A percentile compares a stretch with the other conserved stretches of the same genome.
Conservation (phyloP, 2,797 vertebrate genomes). For the Premnoplex brunnescens region DNA sequence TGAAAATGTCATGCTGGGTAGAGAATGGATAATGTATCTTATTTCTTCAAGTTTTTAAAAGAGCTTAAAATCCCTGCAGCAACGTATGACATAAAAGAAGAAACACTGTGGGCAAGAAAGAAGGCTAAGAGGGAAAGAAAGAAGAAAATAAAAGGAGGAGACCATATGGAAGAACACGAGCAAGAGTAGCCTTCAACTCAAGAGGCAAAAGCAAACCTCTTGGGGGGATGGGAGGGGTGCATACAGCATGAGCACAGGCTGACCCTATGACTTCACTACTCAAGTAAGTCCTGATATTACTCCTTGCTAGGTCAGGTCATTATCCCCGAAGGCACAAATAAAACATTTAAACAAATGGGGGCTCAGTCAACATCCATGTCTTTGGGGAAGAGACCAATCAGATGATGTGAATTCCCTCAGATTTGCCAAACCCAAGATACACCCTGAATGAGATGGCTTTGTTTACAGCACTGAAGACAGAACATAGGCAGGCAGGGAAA, state of each 20-base stretch:
- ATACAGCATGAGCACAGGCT: background rate
- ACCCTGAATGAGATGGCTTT: background rate
- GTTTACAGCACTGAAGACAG: background rate
- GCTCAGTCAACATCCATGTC: background rate
- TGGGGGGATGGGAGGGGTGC: background rate
- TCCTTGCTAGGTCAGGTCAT: slow-evolving; percentile 21
- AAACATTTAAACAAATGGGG: background rate
- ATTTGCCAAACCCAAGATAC: background rate
- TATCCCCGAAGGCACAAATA: slow-evolving; percentile 17
- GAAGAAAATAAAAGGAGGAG: background rate
- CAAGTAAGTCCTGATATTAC: background rate
- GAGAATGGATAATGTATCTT: background rate
- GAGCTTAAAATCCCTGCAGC: background rate
- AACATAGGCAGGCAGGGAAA: background rate
- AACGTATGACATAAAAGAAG: background rate
- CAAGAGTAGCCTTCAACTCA: background rate
- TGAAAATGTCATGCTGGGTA: background rate
- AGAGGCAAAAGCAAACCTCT: background rate
- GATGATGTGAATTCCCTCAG: background rate
- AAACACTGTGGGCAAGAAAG: background rate
- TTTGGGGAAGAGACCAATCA: background rate
- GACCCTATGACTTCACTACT: slow-evolving; percentile 27
- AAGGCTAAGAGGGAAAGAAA: background rate
- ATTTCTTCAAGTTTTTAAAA: background rate
- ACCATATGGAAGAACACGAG: background rate